Evolutionary conservation across 2,888 invertebrate species (phyloP), one percentile per base, ranked within the genome.

Genomic region (Resseliella maxima): DNA sequence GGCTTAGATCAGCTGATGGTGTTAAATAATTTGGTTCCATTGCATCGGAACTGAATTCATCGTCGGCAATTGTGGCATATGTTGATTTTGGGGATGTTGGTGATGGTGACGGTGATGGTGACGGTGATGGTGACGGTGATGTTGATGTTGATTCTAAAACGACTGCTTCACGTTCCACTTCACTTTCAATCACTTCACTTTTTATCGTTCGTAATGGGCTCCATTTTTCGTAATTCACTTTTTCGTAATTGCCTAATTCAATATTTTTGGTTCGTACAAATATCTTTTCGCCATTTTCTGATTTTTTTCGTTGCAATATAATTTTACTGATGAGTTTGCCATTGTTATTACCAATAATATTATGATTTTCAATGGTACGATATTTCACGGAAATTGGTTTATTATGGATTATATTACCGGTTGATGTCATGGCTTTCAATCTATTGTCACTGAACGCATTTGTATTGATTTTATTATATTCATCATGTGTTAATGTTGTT

Each of bases 251-350:
- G 18, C 27, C 46, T 15, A 41, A 24, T 10, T 85, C 45, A 27
- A 46, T 41, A 46, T 27, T 46, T 85, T 85, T 85, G 36, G 83
- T 83, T 6, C 83, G 83, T n/a, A 83, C 83, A 38, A 83, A 83
- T 36, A 83, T 83, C 38, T 64, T 72, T 41, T 64, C 86, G 38
- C 35, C 72, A 86, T 81, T 46, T 46, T 59, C 86, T 31, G 59
- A 45, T 46, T 81, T 72, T 86, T 89, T 89, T 31, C 89, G 87
- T 86, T 89, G 89, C 81, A 90, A 87, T 18, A 90, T 89, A n/a
- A 90, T 90, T 88, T 89, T 90, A 85, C 89, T 90, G 27, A 90
- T 90, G 38, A 89, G 87, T 87, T 90, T 89, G 2, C 90, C 90
- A 88, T 90, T 89, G 87, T 89, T 89, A 83, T 89, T 89, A 18